phyloP scores from a whole-genome alignment of 2,888 invertebrate genomes.

The Plusia festucae region DNA sequence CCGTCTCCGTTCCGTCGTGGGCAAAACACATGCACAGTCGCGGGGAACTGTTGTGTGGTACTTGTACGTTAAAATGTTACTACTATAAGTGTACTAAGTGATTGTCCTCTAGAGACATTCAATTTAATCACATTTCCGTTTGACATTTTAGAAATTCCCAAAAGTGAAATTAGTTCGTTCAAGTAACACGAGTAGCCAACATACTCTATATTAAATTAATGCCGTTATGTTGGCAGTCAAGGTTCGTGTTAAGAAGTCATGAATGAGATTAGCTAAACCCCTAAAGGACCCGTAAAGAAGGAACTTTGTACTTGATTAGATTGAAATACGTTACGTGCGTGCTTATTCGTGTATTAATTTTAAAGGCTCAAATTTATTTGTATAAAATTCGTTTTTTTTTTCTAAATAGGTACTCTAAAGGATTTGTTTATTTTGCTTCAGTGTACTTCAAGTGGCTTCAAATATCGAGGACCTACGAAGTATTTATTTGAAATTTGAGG shows the following conservation, averaged over 20 bases:
- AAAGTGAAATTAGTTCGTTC: constrained; percentile 37
- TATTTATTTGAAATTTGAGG: neutral
- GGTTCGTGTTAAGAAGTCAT: constrained; percentile 42
- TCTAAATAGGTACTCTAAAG: neutral
- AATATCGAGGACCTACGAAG: neutral
- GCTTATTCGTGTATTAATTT: neutral
- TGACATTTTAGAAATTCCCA: constrained; percentile 14
- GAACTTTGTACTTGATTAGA: constrained; percentile 26
- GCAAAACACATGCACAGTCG: too few relatives aligned
- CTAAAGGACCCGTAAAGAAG: constrained; percentile 31
- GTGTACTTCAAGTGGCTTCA: neutral
- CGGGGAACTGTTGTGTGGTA: too few relatives aligned
- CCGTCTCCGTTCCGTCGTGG: too few relatives aligned
- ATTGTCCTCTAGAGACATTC: neutral
- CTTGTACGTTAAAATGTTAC: neutral
- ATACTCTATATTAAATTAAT: constrained; percentile 50
- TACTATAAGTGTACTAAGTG: neutral
- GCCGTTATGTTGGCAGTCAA: constrained; percentile 27
- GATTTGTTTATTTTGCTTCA: neutral
- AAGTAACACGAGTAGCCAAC: constrained; percentile 30
- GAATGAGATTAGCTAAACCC: constrained; percentile 39
- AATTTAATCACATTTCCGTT: constrained; percentile 16
- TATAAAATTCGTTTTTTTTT: neutral
- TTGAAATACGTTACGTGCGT: constrained; percentile 16
- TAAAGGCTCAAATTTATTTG: neutral